Conservation (phyloP, 2,888 invertebrate species). For the Dendrolimus pini region DNA sequence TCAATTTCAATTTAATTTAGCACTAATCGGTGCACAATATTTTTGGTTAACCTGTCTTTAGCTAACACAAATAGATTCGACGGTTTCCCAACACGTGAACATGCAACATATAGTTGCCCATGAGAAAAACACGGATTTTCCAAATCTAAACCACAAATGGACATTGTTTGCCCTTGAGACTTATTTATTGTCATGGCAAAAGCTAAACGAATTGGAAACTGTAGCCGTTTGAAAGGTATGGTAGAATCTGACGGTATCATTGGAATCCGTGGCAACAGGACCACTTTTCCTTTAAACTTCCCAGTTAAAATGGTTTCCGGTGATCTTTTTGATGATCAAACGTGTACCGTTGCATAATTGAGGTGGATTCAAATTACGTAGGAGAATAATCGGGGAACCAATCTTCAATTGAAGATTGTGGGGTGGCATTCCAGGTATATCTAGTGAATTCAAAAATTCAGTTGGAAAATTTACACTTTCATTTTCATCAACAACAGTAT, state of each 20-base stretch:
- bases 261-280: constrained; percentile 17
- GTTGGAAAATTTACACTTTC: constrained; percentile 17
- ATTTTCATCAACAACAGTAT: constrained; percentile 10
- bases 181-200: constrained; percentile 24
- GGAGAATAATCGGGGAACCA: constrained; percentile 29
- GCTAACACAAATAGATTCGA: constrained; percentile 6
- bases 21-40: constrained; percentile 9
- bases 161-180: constrained; percentile 22
- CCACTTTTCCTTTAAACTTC: constrained; percentile 8
- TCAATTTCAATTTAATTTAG: constrained; percentile 1
- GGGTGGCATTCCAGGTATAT: constrained; percentile 13
- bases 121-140: no score
- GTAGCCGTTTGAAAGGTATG: constrained; percentile 13
- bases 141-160: constrained; percentile 1
- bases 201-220: constrained; percentile 19
- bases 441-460: constrained; percentile 20
- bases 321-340: constrained; percentile 13
- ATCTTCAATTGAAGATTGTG: constrained; percentile 27
- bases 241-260: constrained; percentile 16
- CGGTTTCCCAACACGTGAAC: constrained; percentile 20
- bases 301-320: no score
- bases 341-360: constrained; percentile 19
- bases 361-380: constrained; percentile 20
- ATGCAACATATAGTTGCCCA: constrained; percentile 23
- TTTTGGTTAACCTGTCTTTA: constrained; percentile 11